phyloP scores from a whole-genome alignment of 2,888 invertebrate species.

The Prosopocoilus inquinatus region DNA sequence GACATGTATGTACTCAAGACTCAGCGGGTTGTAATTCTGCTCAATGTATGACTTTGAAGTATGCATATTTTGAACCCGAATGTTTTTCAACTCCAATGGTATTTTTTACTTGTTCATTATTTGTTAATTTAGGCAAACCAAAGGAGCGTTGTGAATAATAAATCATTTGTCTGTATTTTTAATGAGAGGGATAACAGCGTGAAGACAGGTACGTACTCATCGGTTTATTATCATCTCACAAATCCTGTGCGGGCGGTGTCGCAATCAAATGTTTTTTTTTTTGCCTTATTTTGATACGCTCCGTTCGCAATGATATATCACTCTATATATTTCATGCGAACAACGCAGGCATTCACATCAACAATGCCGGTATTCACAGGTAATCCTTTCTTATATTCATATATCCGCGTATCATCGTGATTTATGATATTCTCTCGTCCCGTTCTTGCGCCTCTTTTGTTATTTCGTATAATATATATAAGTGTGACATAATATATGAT shows the following conservation, averaged over 20 bases:
- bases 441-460: slow-evolving; percentile 17
- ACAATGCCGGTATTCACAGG: slow-evolving; percentile 16
- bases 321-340: slow-evolving; percentile 10
- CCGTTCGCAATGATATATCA: slow-evolving; percentile 7
- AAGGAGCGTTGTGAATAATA: too few species aligned
- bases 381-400: slow-evolving; percentile 26
- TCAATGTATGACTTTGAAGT: too few species aligned
- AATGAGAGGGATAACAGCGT: too few species aligned
- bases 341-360: slow-evolving; percentile 12
- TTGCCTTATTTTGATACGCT: slow-evolving; percentile 1
- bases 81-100: too few species aligned
- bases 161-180: too few species aligned
- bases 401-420: slow-evolving; percentile 24
- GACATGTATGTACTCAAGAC: too few species aligned
- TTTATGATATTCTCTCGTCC: slow-evolving; percentile 23
- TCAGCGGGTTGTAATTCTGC: too few species aligned
- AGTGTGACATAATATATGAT: slow-evolving; percentile 16
- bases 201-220: too few species aligned
- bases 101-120: too few species aligned
- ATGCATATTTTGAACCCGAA: too few species aligned
- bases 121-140: too few species aligned
- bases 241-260: background rate
- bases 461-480: slow-evolving; percentile 17
- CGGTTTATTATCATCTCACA: too few species aligned
- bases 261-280: background rate